Conservation (phyloP, 2,113 vertebrate species). For the Oxyruncus cristatus region DNA sequence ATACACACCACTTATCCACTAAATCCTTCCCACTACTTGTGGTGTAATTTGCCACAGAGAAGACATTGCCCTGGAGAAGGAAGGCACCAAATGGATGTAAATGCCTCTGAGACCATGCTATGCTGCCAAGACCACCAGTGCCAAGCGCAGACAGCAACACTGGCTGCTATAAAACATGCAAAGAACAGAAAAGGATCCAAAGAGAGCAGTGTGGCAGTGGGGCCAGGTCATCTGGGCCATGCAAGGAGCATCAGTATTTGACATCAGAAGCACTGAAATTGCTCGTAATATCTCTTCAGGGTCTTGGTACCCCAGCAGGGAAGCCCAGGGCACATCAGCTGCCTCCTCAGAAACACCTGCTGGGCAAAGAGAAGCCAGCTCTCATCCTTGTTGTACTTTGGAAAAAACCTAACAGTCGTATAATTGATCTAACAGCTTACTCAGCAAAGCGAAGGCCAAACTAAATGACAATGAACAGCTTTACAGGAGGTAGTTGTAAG, state of each 20-base stretch:
- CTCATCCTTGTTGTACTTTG: neutral
- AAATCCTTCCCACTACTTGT: neutral
- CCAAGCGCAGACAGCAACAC: neutral
- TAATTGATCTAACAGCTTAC: neutral
- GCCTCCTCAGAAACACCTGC: neutral
- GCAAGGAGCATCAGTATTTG: neutral
- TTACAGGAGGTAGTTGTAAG: neutral
- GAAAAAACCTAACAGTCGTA: neutral
- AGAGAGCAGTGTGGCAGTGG: neutral
- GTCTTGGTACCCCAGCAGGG: neutral
- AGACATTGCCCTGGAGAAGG: neutral
- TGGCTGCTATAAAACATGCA: neutral
- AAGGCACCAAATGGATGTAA: neutral
- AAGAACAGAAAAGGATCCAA: neutral
- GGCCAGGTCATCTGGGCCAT: neutral
- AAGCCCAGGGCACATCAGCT: neutral
- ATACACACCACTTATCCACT: fast-evolving
- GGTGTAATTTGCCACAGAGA: neutral
- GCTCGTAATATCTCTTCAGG: neutral
- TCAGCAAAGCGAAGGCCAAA: neutral
- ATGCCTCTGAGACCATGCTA: neutral
- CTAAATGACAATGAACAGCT: neutral
- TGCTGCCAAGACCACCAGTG: neutral
- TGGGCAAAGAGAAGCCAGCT: neutral
- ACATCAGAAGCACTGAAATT: neutral